Evolutionary conservation across 2,113 vertebrate genomes (phyloP).

Genomic region (Mesembrinibis cayennensis): DNA sequence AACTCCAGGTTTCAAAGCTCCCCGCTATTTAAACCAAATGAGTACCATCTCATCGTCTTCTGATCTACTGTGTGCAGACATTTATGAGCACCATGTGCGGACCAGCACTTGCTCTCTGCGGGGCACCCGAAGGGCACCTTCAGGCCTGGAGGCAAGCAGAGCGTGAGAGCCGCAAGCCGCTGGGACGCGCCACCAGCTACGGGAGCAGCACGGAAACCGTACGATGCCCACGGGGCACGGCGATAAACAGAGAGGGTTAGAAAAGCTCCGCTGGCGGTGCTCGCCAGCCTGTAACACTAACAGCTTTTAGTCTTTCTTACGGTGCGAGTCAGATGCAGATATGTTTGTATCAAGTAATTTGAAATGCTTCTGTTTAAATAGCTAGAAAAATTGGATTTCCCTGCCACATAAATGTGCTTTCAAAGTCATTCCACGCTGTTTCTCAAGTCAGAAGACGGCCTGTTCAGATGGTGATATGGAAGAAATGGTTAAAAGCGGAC

Average conservation of each 20-base stretch:
- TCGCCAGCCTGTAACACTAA: background rate
- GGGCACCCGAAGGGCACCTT: no score
- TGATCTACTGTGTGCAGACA: background rate
- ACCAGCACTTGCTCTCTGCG: no score
- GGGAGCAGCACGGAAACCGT: background rate
- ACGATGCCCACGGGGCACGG: no score
- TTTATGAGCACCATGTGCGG: background rate
- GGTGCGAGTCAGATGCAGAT: background rate
- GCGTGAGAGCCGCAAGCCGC: background rate
- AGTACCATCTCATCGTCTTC: background rate
- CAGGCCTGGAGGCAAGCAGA: background rate
- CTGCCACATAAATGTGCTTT: background rate
- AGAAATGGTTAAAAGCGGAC: background rate
- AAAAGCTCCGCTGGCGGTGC: background rate
- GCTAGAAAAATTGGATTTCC: background rate
- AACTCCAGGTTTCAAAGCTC: background rate
- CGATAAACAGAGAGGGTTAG: background rate
- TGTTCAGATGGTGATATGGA: background rate
- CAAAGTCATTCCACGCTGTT: background rate
- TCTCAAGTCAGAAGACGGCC: background rate
- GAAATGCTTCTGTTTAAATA: background rate
- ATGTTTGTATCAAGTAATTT: background rate
- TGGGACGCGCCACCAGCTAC: no score
- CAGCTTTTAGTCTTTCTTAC: background rate
- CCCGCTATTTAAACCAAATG: background rate